Conservation (phyloP, 2,113 vertebrate species). For the Thermophis baileyi region DNA sequence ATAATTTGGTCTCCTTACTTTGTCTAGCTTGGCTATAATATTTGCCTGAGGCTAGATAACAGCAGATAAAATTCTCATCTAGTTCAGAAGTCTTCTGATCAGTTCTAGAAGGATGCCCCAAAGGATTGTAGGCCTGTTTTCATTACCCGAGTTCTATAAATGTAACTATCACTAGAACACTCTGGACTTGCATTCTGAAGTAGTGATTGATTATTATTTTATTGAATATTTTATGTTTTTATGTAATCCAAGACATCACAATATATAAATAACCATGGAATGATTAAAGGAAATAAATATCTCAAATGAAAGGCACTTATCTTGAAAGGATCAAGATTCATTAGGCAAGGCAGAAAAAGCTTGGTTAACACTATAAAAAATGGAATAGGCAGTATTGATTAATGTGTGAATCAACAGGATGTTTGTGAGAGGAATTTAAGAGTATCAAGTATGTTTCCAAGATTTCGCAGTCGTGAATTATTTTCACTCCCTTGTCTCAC, state of each 20-base stretch:
- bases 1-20: background rate
- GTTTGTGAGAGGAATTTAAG: background rate
- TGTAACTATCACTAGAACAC: background rate
- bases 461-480: background rate
- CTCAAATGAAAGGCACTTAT: background rate
- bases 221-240: background rate
- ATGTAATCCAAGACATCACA: background rate
- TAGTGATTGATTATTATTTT: background rate
- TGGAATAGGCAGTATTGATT: background rate
- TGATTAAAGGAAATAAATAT: background rate
- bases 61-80: background rate
- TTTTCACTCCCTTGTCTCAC: background rate
- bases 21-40: background rate
- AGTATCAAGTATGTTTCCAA: background rate
- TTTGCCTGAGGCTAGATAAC: background rate
- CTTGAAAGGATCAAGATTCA: background rate
- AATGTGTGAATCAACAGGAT: background rate
- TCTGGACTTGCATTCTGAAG: background rate
- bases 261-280: background rate
- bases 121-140: background rate
- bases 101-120: background rate
- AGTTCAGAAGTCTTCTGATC: background rate
- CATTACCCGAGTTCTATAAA: background rate
- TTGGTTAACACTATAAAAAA: background rate
- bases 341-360: background rate